Evolutionary conservation across 64 coral and sea anemone genomes (phyloP).

Genomic region (Acropora yongei): DNA sequence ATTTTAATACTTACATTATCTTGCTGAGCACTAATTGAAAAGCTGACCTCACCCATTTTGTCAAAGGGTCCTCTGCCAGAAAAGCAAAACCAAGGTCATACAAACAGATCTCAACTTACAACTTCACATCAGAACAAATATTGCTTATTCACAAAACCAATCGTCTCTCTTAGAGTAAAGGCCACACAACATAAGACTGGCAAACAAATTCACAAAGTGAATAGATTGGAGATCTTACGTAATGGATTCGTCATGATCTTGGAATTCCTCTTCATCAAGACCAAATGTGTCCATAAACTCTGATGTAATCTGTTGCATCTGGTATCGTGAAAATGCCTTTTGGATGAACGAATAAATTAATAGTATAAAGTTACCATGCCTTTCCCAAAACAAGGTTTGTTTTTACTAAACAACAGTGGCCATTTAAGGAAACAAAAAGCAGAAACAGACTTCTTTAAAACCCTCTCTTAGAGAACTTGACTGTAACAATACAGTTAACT

Average conservation of each 20-base stretch:
- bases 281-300: slow-evolving; percentile 99
- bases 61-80: slow-evolving; percentile 90
- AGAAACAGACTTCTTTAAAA: no score
- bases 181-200: background rate
- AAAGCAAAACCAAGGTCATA: background rate
- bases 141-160: no score
- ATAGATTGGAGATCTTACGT: slow-evolving; percentile 59
- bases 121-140: no score
- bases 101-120: background rate
- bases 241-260: slow-evolving; percentile 88
- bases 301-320: slow-evolving; percentile 99
- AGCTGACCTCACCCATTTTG: slow-evolving; percentile 92
- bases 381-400: background rate
- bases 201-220: background rate
- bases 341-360: background rate
- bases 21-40: slow-evolving; percentile 87
- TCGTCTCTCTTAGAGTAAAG: background rate
- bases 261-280: slow-evolving; percentile 92
- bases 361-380: no score
- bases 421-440: no score
- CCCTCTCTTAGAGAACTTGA: no score
- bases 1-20: slow-evolving; percentile 84
- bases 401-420: background rate
- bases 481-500: no score
- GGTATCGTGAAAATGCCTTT: slow-evolving; percentile 95